Conservation (phyloP, 2,113 vertebrate genomes). For the Nettapus auritus region DNA sequence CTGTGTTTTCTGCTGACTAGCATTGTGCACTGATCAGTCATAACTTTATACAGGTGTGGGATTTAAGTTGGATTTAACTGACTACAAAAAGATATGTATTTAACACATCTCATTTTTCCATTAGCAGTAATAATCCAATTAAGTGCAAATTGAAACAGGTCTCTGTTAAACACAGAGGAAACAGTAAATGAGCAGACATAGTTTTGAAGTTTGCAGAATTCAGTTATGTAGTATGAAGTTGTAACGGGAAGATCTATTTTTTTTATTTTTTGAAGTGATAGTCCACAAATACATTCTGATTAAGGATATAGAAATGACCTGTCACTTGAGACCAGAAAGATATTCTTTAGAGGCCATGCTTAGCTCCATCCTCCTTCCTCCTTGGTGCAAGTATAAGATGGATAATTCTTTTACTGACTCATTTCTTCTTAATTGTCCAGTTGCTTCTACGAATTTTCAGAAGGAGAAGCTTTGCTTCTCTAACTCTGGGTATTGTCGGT, state of each 20-base stretch:
- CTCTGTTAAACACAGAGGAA: not conserved
- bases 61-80: slow-evolving; percentile 1
- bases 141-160: not conserved
- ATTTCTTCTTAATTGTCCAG: not conserved
- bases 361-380: not conserved
- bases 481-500: not conserved
- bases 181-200: not conserved
- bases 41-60: not conserved
- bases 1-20: not conserved
- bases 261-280: not conserved
- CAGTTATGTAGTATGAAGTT: not conserved
- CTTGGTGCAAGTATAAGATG: not conserved
- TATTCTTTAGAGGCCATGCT: not conserved
- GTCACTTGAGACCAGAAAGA: not conserved
- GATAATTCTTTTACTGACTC: not conserved
- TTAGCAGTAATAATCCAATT: not conserved
- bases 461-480: not conserved
- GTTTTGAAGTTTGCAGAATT: not conserved
- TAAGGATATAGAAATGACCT: not conserved
- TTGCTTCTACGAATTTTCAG: not conserved
- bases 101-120: not conserved
- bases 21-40: not conserved
- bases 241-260: not conserved
- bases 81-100: not conserved
- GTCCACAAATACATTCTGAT: not conserved